Conservation (phyloP, 2,797 vertebrate genomes). For the Diceros bicornis region DNA sequence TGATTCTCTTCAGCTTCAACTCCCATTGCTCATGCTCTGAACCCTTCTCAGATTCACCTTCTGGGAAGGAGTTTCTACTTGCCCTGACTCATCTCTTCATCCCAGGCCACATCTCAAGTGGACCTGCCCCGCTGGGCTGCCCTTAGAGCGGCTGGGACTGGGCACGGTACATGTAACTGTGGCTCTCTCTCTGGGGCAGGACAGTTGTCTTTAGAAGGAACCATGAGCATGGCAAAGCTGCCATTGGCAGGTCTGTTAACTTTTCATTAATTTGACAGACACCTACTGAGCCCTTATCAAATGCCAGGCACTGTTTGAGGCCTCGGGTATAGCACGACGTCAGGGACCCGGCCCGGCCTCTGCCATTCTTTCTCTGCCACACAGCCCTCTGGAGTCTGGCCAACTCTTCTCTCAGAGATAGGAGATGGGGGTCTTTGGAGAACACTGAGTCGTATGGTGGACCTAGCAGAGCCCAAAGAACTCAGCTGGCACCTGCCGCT, state of each 20-base stretch:
- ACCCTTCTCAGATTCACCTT: neutral
- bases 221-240: neutral
- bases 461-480: neutral
- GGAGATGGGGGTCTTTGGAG: neutral
- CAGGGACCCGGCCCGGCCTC: neutral
- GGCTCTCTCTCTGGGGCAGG: neutral
- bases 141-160: neutral
- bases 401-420: neutral
- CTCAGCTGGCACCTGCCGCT: rapidly evolving
- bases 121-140: no score
- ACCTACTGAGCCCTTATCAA: neutral
- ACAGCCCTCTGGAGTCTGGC: neutral
- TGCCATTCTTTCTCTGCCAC: neutral
- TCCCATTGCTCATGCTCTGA: neutral
- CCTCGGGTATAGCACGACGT: neutral
- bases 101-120: neutral
- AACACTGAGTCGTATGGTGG: neutral
- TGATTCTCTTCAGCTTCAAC: neutral
- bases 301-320: neutral
- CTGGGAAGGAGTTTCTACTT: neutral
- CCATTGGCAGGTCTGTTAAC: neutral
- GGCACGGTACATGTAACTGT: rapidly evolving
- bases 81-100: neutral
- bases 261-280: neutral
- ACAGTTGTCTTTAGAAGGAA: neutral